Base-by-base conservation (phyloP, 92 coral and sea anemone genomes). In the Epizoanthus rinbou region DNA sequence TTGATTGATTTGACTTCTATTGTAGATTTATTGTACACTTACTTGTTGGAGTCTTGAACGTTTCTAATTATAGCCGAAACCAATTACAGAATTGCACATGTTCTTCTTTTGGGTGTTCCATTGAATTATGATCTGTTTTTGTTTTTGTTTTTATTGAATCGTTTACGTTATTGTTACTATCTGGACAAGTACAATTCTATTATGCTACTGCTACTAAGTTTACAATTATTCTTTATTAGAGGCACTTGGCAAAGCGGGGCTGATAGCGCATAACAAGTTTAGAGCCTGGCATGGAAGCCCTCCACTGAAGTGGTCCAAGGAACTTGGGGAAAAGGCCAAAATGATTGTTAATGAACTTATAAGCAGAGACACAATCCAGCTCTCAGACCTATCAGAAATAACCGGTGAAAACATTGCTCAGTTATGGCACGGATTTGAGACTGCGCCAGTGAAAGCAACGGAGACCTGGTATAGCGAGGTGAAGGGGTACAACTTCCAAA, bases 391-490 rank as follows among this genome's bases (percentile, higher is more conserved):
- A 14, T 56, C 80, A 17, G 89, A 91, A 53, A 84, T 84, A 39
- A 83, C 86, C 7, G 97, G 97, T 37, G 93, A 91, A 33, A 93
- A 93, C 75, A 87, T 86, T 19, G 97, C 97, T 69, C 74, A 59
- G 22, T 18, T 93, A 17, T 33, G 83, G 78, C 88, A 82, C 57
- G 87, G 82, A 47, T 93, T 86, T 53, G 90, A 89, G 41, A 91
- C 88, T 28, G 97, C 97, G 19, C 93, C 94, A 54, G 88, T 91
- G 84, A 86, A 84, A 65, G 97, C 97, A 5, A 89, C 94, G 45
- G 91, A 87, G 53, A 53, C 87, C 47, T 93, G 97, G 97, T 93
- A 93, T 69, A 84, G 91, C 45, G 97, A 93, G 66, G 92, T 93
- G 19, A 87, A 84, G 69, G 86, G 84, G n/a, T 93, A 80, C 68